Evolutionary conservation across 2,888 invertebrate genomes (phyloP).

Genomic region (Mimachlamys varia): DNA sequence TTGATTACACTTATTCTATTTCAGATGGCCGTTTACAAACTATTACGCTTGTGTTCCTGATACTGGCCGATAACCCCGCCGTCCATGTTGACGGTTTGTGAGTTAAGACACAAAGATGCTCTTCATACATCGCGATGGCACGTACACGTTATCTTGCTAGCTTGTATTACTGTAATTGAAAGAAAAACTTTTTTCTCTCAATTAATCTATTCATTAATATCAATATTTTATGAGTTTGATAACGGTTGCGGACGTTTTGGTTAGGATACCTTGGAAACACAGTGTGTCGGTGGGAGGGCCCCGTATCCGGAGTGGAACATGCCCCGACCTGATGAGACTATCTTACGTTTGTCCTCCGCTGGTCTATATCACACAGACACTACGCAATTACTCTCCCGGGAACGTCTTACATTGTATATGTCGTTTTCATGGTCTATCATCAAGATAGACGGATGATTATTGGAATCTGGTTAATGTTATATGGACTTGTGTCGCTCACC

Average conservation of each 20-base stretch:
- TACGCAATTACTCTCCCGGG: not conserved
- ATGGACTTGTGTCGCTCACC: not conserved
- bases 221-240: not conserved
- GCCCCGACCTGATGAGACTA: not conserved
- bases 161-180: not conserved
- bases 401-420: not conserved
- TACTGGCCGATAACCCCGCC: not conserved
- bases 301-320: not conserved
- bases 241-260: not conserved
- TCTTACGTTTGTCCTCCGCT: not conserved
- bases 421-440: not conserved
- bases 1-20: not conserved
- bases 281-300: not conserved
- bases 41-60: not conserved
- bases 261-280: not conserved
- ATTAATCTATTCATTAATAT: not conserved
- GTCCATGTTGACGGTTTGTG: not conserved
- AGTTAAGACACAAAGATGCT: not conserved
- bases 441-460: not conserved
- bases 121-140: not conserved
- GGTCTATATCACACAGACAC: not conserved
- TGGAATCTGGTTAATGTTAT: not conserved
- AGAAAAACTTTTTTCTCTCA: not conserved
- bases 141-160: not conserved
- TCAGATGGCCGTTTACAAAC: not conserved